Evolutionary conservation across 1,140 invertebrate genomes (phyloP), one percentile per base, ranked within the genome.

Genomic region (Hestina assimilis): DNA sequence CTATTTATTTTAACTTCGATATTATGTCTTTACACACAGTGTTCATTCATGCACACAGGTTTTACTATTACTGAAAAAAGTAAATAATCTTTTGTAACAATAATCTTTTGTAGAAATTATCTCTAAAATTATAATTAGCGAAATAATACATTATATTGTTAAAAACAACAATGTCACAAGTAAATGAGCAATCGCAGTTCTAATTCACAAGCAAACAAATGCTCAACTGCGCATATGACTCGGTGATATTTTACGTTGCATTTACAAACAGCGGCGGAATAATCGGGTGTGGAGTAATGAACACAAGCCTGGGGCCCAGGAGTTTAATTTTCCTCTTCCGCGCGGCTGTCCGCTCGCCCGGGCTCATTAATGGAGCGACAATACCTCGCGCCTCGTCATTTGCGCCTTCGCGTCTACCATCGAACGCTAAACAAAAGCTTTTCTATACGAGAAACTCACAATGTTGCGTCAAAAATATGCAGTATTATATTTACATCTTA

Each of bases 241-340:
- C 59, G 64, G 57, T 66, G 63, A 72, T 77, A 79, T 72, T 82
- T 75, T 75, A 56, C 65, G 70, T 66, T 71, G 79, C 71, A 80
- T 80, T 79, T 68, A 66, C 71, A 80, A 78, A 78, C 63, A 72
- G 72, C 66, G 67, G 60, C 58, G 63, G 59, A 81, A 77, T 83
- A 78, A 83, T 79, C 79, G 78, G 75, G 77, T 78, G 80, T 78
- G 72, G 75, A 81, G 73, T 79, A 85, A 81, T 83, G 82, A 83
- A 83, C 72, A 78, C 72, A 75, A 79, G 78, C 83, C 76, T 59
- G 64, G 73, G 80, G 79, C 81, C 75, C 83, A 80, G 80, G 72
- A 79, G 82, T 86, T 86, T 88, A 88, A 88, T 88, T 88, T 88
- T 86, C 85, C 85, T 88, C 76, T 88, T 88, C 85, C 83, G 83